Conservation (phyloP, 2,113 vertebrate genomes). For the Plestiodon gilberti region DNA sequence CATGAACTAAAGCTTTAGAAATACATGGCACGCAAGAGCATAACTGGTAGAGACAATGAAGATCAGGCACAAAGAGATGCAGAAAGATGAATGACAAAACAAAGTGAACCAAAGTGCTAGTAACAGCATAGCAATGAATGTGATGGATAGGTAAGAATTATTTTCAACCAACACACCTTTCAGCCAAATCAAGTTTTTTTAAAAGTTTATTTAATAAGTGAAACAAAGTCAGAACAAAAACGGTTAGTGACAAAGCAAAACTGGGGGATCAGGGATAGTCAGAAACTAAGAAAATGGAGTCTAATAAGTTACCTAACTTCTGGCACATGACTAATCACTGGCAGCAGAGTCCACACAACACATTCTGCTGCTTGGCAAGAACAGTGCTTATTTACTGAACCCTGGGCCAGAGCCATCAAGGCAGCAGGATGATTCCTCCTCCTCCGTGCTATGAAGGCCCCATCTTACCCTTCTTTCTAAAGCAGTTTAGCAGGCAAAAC, state of each 20-base stretch:
- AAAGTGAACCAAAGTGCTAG: not conserved
- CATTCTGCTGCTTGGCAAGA: not conserved
- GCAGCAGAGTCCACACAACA: not conserved
- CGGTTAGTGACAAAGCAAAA: not conserved
- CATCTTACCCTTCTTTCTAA: not conserved
- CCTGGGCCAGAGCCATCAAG: not conserved
- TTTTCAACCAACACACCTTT: not conserved
- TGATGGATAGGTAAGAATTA: not conserved
- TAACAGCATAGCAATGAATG: not conserved
- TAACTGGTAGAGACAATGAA: not conserved
- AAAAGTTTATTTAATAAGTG: not conserved
- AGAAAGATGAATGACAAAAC: not conserved
- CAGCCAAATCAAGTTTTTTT: not conserved
- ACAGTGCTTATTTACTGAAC: not conserved
- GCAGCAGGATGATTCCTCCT: not conserved
- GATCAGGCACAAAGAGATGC: not conserved
- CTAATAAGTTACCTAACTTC: too few species aligned
- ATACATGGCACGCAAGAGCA: not conserved
- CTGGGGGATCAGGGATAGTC: not conserved
- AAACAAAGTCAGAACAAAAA: not conserved
- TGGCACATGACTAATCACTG: not conserved
- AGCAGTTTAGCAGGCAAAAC: not conserved
- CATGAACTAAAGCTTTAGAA: not conserved
- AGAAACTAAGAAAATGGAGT: not conserved
- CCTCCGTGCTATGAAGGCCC: not conserved